Conservation (phyloP, 2,888 invertebrate species). For the Brachylomia viminalis region DNA sequence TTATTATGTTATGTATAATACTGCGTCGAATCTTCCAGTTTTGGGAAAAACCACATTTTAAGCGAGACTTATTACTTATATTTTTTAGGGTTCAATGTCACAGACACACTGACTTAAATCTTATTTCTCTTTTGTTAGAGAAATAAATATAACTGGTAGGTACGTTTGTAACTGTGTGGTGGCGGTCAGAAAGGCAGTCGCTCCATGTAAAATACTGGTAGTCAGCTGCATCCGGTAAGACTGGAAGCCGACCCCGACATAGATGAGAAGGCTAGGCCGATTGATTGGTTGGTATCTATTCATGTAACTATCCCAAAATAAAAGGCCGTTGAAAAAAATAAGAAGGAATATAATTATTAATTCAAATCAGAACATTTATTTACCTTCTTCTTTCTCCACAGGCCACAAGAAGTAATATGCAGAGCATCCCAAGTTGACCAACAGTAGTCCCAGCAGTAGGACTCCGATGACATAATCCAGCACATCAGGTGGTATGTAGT, state of each 20-base stretch:
- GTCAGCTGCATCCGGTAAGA: neutral
- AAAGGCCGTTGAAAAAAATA: neutral
- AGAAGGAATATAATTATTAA: neutral
- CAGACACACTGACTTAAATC: neutral
- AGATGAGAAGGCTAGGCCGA: neutral
- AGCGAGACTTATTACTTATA: neutral
- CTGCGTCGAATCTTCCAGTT: neutral
- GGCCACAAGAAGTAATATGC: constrained; percentile 83
- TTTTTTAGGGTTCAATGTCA: neutral
- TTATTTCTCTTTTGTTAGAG: neutral
- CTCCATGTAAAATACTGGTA: neutral
- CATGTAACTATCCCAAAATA: neutral
- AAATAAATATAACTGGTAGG: no score
- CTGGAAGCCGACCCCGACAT: neutral
- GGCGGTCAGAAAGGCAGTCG: no score
- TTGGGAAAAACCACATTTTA: neutral
- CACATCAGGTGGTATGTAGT: constrained; percentile 78
- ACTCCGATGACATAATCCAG: constrained; percentile 82
- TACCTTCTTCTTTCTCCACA: constrained; percentile 78
- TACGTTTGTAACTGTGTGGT: no score
- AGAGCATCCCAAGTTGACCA: constrained; percentile 84
- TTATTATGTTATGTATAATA: neutral
- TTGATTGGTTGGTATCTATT: neutral
- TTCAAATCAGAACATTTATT: neutral
- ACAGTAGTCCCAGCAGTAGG: constrained; percentile 75